A percentile compares a stretch with the other conserved stretches of the same genome.
Conservation (phyloP, 1,140 invertebrate species). For the Yoshiicerus persimilis region DNA sequence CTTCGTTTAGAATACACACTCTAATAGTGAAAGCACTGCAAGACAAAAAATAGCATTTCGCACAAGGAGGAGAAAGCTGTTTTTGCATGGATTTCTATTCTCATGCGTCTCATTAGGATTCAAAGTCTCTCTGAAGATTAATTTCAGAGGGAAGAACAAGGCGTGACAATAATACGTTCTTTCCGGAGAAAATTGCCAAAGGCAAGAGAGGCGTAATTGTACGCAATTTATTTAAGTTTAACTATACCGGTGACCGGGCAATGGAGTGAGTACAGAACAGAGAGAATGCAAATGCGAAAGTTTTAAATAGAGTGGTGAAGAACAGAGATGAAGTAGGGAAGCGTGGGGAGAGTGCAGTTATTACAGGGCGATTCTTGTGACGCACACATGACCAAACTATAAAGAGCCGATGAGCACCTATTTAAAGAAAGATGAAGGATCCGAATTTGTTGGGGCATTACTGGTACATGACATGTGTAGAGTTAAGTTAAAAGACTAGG, state of each 20-base stretch:
- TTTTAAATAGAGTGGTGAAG: background rate
- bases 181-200: background rate
- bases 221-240: background rate
- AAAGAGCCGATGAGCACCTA: background rate
- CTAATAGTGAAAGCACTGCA: too few species aligned
- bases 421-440: background rate
- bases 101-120: background rate
- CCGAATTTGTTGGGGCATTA: background rate
- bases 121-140: background rate
- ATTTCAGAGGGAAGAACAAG: background rate
- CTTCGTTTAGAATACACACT: too few species aligned
- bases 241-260: too few species aligned
- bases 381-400: background rate
- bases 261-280: too few species aligned
- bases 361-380: background rate
- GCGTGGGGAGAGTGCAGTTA: background rate
- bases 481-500: background rate
- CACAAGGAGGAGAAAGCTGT: background rate
- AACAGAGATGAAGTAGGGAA: background rate
- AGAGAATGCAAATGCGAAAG: background rate
- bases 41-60: background rate
- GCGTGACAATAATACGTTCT: background rate
- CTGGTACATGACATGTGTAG: background rate
- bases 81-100: background rate
- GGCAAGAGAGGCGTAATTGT: background rate